Percentiles rank a stretch among this genome's conserved stretches.
phyloP scores from a whole-genome alignment of 2,888 invertebrate genomes.

The Aphodius granarius region DNA sequence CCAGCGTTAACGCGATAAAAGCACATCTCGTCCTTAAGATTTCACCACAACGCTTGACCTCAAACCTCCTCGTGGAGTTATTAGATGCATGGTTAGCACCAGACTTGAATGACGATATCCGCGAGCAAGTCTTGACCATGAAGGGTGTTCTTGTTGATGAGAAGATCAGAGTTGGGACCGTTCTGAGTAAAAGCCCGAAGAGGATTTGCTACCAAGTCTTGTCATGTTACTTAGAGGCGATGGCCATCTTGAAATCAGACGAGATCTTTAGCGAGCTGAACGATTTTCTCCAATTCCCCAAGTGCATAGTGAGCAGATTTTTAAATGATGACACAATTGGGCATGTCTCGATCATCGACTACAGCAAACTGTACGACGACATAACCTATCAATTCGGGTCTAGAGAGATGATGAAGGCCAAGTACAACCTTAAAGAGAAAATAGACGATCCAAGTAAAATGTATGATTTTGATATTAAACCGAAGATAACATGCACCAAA shows the following conservation, averaged over 20 bases:
- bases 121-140: not conserved
- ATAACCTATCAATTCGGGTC: not conserved
- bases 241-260: not conserved
- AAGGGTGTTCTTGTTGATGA: constrained; percentile 3
- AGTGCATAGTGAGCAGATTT: not conserved
- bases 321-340: not conserved
- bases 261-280: not conserved
- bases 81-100: constrained; percentile 9
- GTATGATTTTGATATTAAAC: not conserved
- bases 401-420: not conserved
- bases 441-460: not conserved
- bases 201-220: constrained; percentile 1
- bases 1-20: constrained; percentile 1
- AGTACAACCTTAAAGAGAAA: not conserved
- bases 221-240: constrained; percentile 4
- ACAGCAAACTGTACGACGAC: not conserved
- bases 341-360: not conserved
- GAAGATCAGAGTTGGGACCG: not conserved
- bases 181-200: not conserved
- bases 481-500: not conserved
- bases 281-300: not conserved
- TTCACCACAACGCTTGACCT: not conserved
- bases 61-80: not conserved
- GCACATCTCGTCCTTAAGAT: constrained; percentile 8
- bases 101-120: constrained; percentile 9